Conservation (phyloP, 2,888 invertebrate species). For the Myopa testacea region DNA sequence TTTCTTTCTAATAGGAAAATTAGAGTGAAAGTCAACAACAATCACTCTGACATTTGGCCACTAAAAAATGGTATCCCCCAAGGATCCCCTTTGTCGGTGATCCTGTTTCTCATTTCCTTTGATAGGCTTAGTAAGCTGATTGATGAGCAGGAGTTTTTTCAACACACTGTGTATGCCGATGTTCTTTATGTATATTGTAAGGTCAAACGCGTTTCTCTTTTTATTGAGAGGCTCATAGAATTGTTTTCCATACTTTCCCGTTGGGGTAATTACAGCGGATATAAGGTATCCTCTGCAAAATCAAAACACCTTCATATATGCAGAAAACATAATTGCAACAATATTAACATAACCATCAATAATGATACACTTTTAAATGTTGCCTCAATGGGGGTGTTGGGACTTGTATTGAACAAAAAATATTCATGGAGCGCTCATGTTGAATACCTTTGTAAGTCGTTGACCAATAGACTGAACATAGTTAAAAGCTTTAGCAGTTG, state of each 20-base stretch:
- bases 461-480: neutral
- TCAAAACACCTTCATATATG: constrained; percentile 10
- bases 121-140: constrained; percentile 11
- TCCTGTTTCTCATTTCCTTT: constrained; percentile 24
- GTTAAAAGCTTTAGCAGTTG: neutral
- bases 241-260: neutral
- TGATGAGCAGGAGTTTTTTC: neutral
- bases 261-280: neutral
- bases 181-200: neutral
- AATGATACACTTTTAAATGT: neutral
- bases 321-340: neutral
- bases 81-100: constrained; percentile 7
- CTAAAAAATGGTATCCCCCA: neutral
- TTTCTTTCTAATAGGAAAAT: neutral
- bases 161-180: constrained; percentile 28
- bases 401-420: neutral
- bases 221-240: neutral
- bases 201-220: neutral
- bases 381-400: neutral
- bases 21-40: neutral
- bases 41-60: neutral
- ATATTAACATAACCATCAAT: neutral
- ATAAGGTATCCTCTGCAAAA: neutral
- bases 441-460: constrained; percentile 5
- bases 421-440: neutral